These are phyloP conservation scores for Loripinus fragilis DNA, from an alignment of 2,888 invertebrate genomes.

Conservation along the genomic window DNA sequence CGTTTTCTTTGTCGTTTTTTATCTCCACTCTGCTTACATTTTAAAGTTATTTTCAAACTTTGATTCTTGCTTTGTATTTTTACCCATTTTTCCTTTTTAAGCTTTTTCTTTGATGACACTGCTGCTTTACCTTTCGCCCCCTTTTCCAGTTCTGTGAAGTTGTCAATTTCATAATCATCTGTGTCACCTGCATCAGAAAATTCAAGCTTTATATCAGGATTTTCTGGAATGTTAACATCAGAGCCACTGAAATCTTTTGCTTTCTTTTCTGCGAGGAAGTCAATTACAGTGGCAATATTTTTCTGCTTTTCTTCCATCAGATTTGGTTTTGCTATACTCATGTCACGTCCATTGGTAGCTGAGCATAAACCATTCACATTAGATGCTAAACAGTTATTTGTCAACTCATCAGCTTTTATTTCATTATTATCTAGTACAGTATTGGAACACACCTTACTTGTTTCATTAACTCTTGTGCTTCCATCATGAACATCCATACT, in stretches of 20 bases:
- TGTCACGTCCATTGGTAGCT: not conserved
- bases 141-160: not conserved
- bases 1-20: not conserved
- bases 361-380: too few species aligned
- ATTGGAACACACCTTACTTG: too few species aligned
- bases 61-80: slow-evolving; percentile 1
- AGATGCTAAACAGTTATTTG: too few species aligned
- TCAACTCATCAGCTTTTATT: too few species aligned
- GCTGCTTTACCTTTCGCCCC: not conserved
- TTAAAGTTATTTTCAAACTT: not conserved
- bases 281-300: not conserved
- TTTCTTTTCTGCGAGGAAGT: not conserved
- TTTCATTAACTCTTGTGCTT: too few species aligned
- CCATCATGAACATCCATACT: not conserved
- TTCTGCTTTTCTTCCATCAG: not conserved
- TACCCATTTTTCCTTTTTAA: not conserved
- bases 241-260: not conserved
- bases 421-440: too few species aligned
- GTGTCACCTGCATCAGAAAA: not conserved
- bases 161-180: slow-evolving; percentile 17
- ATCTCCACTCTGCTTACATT: not conserved
- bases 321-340: not conserved
- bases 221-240: not conserved
- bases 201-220: not conserved
- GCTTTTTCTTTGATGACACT: slow-evolving; percentile 5